phyloP scores from a whole-genome alignment of 2,113 vertebrate species.

The Limanda limanda region DNA sequence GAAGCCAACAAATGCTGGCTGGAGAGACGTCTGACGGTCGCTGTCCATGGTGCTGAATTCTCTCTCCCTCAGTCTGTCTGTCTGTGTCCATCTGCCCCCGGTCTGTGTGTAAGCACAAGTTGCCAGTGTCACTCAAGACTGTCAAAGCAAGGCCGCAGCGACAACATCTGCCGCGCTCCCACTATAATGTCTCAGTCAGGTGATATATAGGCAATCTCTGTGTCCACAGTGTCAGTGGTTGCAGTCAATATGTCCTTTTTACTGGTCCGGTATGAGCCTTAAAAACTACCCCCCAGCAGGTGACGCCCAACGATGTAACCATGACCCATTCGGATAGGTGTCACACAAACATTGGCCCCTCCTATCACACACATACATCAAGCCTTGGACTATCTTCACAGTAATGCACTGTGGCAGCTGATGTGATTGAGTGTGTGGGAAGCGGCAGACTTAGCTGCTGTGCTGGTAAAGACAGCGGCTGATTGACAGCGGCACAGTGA shows the following conservation, averaged over 20 bases:
- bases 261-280: constrained; percentile 61
- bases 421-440: constrained; percentile 38
- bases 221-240: constrained; percentile 45
- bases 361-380: constrained; percentile 46
- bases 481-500: constrained; percentile 50
- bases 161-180: constrained; percentile 8
- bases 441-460: not conserved
- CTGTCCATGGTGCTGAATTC: constrained; percentile 68
- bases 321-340: constrained; percentile 60
- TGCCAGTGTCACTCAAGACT: constrained; percentile 59
- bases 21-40: constrained; percentile 46
- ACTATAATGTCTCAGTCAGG: constrained; percentile 46
- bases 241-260: constrained; percentile 66
- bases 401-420: constrained; percentile 3
- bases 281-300: constrained; percentile 44
- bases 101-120: constrained; percentile 48
- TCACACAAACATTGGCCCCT: constrained; percentile 51
- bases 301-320: constrained; percentile 55
- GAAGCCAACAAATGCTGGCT: constrained; percentile 56
- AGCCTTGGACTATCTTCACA: constrained; percentile 13
- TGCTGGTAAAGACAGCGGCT: constrained; percentile 30
- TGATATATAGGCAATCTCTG: constrained; percentile 67
- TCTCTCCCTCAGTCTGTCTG: not conserved
- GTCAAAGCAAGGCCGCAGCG: constrained; percentile 47
- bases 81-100: constrained; percentile 36